Evolutionary conservation across 2,113 vertebrate species (phyloP).

Genomic region (Pipa parva): DNA sequence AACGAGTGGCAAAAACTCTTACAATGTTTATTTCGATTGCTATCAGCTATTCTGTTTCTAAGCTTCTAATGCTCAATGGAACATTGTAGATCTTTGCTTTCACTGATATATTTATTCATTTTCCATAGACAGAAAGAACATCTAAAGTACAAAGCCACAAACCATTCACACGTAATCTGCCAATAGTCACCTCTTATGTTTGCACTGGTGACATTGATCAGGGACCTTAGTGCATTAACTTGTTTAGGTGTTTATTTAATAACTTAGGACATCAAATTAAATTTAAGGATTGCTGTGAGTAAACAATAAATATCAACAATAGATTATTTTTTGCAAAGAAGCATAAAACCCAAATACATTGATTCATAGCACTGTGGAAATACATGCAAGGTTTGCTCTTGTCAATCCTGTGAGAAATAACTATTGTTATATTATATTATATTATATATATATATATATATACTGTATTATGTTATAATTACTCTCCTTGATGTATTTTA

Average conservation of each 20-base stretch:
- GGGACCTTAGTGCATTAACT: neutral
- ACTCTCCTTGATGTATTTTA: too few relatives aligned
- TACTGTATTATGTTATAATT: too few relatives aligned
- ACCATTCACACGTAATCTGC: neutral
- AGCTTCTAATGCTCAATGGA: constrained; percentile 6
- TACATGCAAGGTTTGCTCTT: too few relatives aligned
- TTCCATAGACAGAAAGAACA: neutral
- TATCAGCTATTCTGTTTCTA: constrained; percentile 17
- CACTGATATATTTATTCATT: constrained; percentile 12
- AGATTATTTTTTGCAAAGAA: neutral
- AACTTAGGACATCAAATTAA: neutral
- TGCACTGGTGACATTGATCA: neutral
- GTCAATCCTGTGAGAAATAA: too few relatives aligned
- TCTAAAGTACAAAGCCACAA: neutral
- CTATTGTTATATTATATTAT: too few relatives aligned
- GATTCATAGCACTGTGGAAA: too few relatives aligned
- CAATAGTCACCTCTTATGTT: neutral
- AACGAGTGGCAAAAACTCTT: constrained; percentile 35
- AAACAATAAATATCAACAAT: neutral
- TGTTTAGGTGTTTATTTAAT: neutral
- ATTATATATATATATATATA: too few relatives aligned
- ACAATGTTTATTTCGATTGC: constrained; percentile 30
- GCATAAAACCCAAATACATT: too few relatives aligned
- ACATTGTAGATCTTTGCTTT: constrained; percentile 2
- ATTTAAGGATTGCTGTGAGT: neutral